A percentile compares a stretch with the other conserved stretches of the same genome.
Conservation (phyloP, 2,888 invertebrate species). For the Drosophila pullipes region DNA sequence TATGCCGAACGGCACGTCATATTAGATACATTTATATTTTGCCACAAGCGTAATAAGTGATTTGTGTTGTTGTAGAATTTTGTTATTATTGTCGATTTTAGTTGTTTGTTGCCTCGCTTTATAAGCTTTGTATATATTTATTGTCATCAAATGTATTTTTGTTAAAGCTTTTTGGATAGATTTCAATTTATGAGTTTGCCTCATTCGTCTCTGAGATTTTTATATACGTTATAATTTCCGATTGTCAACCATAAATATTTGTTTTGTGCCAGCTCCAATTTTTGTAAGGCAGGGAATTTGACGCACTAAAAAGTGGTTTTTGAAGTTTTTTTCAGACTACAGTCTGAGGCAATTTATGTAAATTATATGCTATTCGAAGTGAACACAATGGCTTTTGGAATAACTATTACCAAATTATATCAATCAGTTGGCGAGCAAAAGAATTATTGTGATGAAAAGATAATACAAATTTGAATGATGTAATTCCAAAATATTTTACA, state of each 20-base stretch:
- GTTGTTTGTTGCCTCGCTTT: constrained; percentile 30
- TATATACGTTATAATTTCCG: constrained; percentile 57
- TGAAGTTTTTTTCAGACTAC: constrained; percentile 12
- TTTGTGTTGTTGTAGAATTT: constrained; percentile 21
- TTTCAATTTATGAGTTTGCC: constrained; percentile 53
- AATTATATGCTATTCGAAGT: constrained; percentile 10
- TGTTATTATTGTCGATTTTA: background rate
- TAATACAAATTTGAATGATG: background rate
- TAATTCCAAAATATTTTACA: background rate
- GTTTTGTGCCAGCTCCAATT: constrained; percentile 23
- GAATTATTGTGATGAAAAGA: background rate
- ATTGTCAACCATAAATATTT: constrained; percentile 52
- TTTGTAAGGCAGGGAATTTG: constrained; percentile 3
- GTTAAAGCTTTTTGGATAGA: constrained; percentile 46
- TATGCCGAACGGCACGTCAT: background rate
- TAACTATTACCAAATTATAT: constrained; percentile 9
- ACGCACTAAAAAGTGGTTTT: constrained; percentile 23
- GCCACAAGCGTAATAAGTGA: constrained; percentile 21
- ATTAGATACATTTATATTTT: background rate
- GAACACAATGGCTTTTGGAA: background rate
- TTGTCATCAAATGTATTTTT: constrained; percentile 55
- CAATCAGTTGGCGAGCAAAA: constrained; percentile 7
- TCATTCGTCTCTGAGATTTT: constrained; percentile 39
- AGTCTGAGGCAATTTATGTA: constrained; percentile 27
- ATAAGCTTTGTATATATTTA: constrained; percentile 51